A percentile compares a stretch with the other conserved stretches of the same genome.
These are phyloP conservation scores for Nibea coibor DNA, from an alignment of 2,113 vertebrate genomes.

Conservation along the genomic window DNA sequence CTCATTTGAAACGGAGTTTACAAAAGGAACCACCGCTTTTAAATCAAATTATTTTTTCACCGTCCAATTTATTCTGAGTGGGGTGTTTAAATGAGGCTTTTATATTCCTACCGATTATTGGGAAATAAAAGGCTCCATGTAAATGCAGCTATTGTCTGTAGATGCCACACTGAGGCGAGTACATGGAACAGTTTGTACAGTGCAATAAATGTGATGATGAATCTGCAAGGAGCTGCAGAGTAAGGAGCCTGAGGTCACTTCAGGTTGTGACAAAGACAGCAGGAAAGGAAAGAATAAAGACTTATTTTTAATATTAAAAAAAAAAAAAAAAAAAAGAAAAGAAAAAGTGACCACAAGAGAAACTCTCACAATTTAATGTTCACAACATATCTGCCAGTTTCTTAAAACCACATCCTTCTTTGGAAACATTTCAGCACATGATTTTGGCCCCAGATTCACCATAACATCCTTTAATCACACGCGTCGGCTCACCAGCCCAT, in stretches of 20 bases:
- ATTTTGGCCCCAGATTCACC: conserved; percentile 62
- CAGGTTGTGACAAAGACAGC: conserved; percentile 34
- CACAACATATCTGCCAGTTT: conserved; percentile 33
- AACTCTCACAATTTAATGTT: conserved; percentile 20
- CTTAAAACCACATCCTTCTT: conserved; percentile 25
- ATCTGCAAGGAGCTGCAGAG: conserved; percentile 43
- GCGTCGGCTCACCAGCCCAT: conserved; percentile 16
- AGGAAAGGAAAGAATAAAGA: conserved; percentile 35
- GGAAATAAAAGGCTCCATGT: conserved; percentile 45
- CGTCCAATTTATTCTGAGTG: conserved; percentile 14
- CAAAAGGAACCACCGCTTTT: not conserved
- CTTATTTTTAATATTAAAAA: not conserved
- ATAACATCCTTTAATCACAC: conserved; percentile 56
- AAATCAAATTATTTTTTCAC: not conserved
- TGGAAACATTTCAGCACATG: conserved; percentile 45
- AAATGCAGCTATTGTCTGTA: conserved; percentile 58
- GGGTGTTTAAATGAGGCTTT: conserved; percentile 15
- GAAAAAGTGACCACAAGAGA: conserved; percentile 9
- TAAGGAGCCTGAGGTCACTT: conserved; percentile 28
- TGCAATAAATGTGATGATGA: conserved; percentile 29
- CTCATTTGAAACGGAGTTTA: not conserved
- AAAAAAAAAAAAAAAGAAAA: not conserved
- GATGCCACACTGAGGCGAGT: conserved; percentile 27
- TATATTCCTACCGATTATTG: conserved; percentile 5
- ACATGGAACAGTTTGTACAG: not conserved